Conservation (phyloP, 2,888 invertebrate genomes). For the Drosophila multiciliata region DNA sequence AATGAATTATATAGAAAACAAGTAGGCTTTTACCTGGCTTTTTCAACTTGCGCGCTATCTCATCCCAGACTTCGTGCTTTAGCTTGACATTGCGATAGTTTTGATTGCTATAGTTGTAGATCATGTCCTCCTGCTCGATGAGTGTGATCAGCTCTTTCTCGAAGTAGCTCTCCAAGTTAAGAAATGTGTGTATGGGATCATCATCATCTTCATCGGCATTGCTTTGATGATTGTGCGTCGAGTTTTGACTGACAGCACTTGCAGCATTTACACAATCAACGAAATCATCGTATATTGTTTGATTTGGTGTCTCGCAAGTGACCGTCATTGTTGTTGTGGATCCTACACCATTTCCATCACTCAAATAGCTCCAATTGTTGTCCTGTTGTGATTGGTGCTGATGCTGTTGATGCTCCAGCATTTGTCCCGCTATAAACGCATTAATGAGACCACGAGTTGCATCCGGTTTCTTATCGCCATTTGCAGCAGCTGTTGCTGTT, state of each 20-base stretch:
- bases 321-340: conserved; percentile 52
- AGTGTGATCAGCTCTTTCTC: conserved; percentile 82
- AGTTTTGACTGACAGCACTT: conserved; percentile 45
- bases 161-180: conserved; percentile 84
- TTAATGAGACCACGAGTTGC: conserved; percentile 44
- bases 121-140: conserved; percentile 79
- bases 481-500: conserved; percentile 35
- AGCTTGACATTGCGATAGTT: conserved; percentile 82
- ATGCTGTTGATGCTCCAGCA: conserved; percentile 60
- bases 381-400: conserved; percentile 63
- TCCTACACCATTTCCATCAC: conserved; percentile 55
- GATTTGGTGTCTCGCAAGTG: conserved; percentile 50
- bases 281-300: conserved; percentile 73
- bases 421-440: conserved; percentile 64
- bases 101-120: conserved; percentile 80
- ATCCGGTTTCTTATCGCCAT: conserved; percentile 57
- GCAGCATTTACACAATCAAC: conserved; percentile 75
- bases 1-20: background rate
- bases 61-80: conserved; percentile 82
- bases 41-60: conserved; percentile 83
- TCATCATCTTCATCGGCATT: conserved; percentile 81
- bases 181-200: conserved; percentile 83
- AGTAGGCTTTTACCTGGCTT: conserved; percentile 69
- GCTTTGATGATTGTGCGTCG: conserved; percentile 43
- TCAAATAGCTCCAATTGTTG: conserved; percentile 75